Evolutionary conservation across 2,797 vertebrate species (phyloP).

Genomic region (Steatocranus sp.): DNA sequence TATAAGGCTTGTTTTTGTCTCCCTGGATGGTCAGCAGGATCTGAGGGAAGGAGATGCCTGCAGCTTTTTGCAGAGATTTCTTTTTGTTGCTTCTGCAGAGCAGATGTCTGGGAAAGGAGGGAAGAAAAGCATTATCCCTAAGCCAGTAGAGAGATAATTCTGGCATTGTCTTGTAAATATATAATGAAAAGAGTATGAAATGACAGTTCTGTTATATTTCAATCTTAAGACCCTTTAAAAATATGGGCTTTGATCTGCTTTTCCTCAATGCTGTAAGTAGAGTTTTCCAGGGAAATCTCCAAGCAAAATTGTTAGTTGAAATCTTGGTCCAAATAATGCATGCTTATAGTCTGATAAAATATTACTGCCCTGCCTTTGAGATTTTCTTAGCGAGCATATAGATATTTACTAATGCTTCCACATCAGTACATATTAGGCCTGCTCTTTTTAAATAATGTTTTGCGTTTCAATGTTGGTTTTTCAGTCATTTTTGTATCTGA

Average conservation of each 20-base stretch:
- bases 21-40: slow-evolving; percentile 40
- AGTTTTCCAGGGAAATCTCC: slow-evolving; percentile 7
- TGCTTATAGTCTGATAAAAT: not conserved
- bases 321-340: not conserved
- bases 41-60: slow-evolving; percentile 36
- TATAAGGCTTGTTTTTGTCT: slow-evolving; percentile 36
- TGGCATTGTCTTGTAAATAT: not conserved
- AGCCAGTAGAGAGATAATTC: not conserved
- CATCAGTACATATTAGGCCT: not conserved
- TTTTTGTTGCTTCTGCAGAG: not conserved
- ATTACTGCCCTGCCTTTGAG: not conserved
- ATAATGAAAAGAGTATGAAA: not conserved
- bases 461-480: not conserved
- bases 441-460: not conserved
- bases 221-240: not conserved
- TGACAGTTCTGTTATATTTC: slow-evolving; percentile 2
- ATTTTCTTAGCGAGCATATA: not conserved
- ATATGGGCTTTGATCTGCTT: not conserved
- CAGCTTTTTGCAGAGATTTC: slow-evolving; percentile 19
- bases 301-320: not conserved
- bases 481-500: not conserved
- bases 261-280: not conserved
- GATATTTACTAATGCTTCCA: not conserved
- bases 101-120: not conserved
- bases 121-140: not conserved